phyloP scores from a whole-genome alignment of 2,797 vertebrate genomes.

The Agapornis canus region DNA sequence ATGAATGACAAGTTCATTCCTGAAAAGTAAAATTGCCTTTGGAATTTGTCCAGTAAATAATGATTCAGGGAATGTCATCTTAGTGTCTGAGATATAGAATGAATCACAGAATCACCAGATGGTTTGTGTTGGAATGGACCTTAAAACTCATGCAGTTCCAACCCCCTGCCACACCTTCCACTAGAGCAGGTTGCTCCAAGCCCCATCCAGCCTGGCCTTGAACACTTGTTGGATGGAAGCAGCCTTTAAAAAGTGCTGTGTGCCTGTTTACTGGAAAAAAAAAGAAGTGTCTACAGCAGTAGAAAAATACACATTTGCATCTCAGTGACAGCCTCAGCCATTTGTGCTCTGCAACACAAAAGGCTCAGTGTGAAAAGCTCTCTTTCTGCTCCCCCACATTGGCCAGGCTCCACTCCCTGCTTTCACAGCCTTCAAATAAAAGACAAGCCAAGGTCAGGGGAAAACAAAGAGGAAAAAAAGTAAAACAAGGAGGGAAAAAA shows the following conservation, averaged over 20 bases:
- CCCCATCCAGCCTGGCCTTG: not conserved
- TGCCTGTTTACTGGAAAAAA: not conserved
- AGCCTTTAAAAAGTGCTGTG: not conserved
- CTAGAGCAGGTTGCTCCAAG: not conserved
- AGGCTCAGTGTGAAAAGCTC: not conserved
- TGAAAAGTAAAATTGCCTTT: not conserved
- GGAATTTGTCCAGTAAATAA: constrained; percentile 24
- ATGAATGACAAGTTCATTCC: not conserved
- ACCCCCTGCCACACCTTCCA: not conserved
- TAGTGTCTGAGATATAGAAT: not conserved
- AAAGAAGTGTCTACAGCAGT: not conserved
- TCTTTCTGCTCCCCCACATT: not conserved
- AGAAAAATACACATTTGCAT: constrained; percentile 9
- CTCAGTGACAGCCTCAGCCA: not conserved
- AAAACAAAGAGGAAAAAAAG: accelerated
- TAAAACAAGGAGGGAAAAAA: accelerated
- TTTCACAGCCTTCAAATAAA: constrained; percentile 5
- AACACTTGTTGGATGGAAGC: not conserved
- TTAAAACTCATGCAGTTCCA: not conserved
- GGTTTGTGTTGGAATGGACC: not conserved
- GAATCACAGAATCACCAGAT: not conserved
- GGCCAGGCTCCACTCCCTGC: not conserved
- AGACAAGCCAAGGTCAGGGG: not conserved
- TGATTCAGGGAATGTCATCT: not conserved
- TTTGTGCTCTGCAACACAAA: not conserved